Percentiles rank a stretch among this genome's conserved stretches.
phyloP scores from a whole-genome alignment of 2,113 vertebrate species.

The Sclerurus mexicanus region DNA sequence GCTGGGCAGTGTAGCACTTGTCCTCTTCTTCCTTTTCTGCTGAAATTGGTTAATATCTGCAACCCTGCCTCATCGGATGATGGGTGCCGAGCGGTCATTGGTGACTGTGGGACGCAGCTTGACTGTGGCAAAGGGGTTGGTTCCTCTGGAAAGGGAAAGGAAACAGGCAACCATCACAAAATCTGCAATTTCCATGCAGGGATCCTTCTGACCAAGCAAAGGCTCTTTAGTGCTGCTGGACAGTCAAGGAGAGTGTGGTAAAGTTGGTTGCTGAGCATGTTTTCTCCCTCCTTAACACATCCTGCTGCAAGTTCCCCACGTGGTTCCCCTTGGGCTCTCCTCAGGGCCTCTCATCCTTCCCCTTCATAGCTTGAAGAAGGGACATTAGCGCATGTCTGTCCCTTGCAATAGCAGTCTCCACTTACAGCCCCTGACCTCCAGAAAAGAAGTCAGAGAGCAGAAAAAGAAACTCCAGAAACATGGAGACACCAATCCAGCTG shows the following conservation, averaged over 20 bases:
- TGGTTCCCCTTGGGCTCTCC: not conserved
- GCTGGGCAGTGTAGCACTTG: not conserved
- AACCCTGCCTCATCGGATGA: slow-evolving; percentile 3
- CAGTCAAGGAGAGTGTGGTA: not conserved
- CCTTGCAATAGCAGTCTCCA: not conserved
- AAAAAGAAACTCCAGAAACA: not conserved
- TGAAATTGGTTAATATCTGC: accelerated
- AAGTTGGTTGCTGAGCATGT: not conserved
- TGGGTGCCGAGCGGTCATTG: slow-evolving; percentile 81
- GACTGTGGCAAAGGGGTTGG: slow-evolving; percentile 87
- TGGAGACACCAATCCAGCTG: not conserved
- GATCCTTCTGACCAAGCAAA: not conserved
- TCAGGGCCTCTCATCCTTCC: not conserved
- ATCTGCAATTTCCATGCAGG: not conserved
- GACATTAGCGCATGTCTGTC: not conserved
- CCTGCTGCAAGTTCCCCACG: not conserved
- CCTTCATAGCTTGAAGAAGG: not conserved
- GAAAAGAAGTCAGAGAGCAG: not conserved
- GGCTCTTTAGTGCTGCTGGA: not conserved
- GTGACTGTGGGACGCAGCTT: slow-evolving; percentile 85
- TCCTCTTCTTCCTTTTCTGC: not conserved
- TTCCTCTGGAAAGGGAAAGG: slow-evolving; percentile 74
- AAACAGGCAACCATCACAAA: not conserved
- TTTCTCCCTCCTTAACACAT: not conserved
- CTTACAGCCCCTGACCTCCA: not conserved